Evolutionary conservation across 2,797 vertebrate genomes (phyloP), one percentile per base, ranked within the genome.

Genomic region (Gadopsis marmoratus): DNA sequence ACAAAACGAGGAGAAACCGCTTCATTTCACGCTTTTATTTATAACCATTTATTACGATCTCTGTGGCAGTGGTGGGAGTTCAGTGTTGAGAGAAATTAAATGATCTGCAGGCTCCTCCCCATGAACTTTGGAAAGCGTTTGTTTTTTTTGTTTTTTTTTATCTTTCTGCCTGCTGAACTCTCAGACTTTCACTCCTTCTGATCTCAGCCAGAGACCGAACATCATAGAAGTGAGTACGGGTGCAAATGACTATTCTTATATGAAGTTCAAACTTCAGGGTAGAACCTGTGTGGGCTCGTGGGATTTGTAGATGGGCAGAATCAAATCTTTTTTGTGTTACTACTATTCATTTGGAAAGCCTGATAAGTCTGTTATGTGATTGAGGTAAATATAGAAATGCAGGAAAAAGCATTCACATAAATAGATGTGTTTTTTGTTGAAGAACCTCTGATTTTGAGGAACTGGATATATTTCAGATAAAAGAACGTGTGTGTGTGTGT

Each of bases 51-150:
- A 26, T 26, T 26, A 26, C 26, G 48, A 14, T 41, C 26, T 33
- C 1, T 7, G 3, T 58, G 26, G 4, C 17, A 31, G 13, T 33
- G 2, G 9, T n/a, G 14, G 23, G 35, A 37, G 26, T 13, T 48
- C 29, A 37, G 17, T 41, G 8, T 14, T n/a, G 26, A 68, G 58
- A 41, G 53, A 19, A 51, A 58, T 60, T 69, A 75, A 35, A 31
- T 54, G 17, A 41, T 39, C 54, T 19, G 5, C 10, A 76, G 79
- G 82, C 92, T 93, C 94, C 93, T 92, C 93, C 94, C 90, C 64
- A 2, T 94, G 81, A 90, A 82, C 93, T 94, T 87, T 95, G 92
- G 83, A 89, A 88, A 74, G 51, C 21, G 14, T 56, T 37, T 50
- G 17, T 1, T 39, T 11, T 6, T 1, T 41, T 41, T 41, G 5